Conservation (phyloP, 2,888 invertebrate species). For the Eubasilissa splendida region DNA sequence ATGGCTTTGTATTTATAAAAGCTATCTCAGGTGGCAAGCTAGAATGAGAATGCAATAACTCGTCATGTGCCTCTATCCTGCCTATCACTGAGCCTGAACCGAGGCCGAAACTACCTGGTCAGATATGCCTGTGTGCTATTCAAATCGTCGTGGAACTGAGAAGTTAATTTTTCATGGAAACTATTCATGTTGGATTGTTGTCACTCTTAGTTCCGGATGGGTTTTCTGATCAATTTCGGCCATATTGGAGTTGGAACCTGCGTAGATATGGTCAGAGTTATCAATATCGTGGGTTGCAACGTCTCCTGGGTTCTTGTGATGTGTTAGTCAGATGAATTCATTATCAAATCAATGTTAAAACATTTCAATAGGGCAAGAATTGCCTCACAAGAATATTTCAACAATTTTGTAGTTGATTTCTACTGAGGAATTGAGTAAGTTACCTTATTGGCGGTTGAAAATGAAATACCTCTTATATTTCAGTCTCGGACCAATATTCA, state of each 20-base stretch:
- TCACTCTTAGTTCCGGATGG: conserved; percentile 46
- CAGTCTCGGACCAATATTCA: not conserved
- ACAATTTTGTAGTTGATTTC: conserved; percentile 21
- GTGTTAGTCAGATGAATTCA: conserved; percentile 46
- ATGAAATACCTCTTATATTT: conserved; percentile 15
- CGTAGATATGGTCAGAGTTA: conserved; percentile 44
- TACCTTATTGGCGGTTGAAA: conserved; percentile 21
- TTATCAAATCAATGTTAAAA: conserved; percentile 6
- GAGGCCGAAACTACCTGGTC: conserved; percentile 69
- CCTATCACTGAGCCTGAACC: conserved; percentile 70
- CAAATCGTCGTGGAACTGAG: conserved; percentile 16
- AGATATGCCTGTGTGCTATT: conserved; percentile 22
- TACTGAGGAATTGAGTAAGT: conserved; percentile 28
- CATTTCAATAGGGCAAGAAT: conserved; percentile 41
- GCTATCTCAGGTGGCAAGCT: conserved; percentile 56
- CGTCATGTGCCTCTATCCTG: conserved; percentile 74
- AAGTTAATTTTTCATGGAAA: conserved; percentile 28
- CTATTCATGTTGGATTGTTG: conserved; percentile 29
- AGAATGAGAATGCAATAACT: conserved; percentile 73
- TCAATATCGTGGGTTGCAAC: conserved; percentile 53
- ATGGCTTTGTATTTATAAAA: conserved; percentile 56
- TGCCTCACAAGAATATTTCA: conserved; percentile 38
- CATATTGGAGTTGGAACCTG: conserved; percentile 55
- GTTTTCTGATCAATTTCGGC: conserved; percentile 55
- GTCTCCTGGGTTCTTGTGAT: conserved; percentile 57